Evolutionary conservation across 2,888 invertebrate genomes (phyloP).

Genomic region (Agriotes lineatus): DNA sequence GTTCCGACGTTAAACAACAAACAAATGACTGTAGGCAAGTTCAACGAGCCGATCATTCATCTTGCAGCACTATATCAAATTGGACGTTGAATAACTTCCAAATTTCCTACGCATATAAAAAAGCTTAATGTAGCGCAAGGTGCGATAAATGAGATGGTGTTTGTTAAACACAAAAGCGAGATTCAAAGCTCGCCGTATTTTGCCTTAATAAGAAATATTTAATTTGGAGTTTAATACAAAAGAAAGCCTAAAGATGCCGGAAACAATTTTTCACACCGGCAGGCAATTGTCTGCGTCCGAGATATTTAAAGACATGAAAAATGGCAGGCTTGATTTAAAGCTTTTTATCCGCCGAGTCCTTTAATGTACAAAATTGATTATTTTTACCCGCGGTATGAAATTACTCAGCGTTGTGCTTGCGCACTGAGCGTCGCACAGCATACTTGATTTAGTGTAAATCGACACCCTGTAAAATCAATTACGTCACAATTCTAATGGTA

Average conservation of each 20-base stretch:
- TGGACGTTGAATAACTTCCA: constrained; percentile 19
- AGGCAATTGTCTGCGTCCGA: constrained; percentile 23
- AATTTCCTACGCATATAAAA: not conserved
- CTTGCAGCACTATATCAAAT: constrained; percentile 15
- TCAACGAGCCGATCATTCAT: constrained; percentile 1
- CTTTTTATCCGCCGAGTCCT: constrained; percentile 10
- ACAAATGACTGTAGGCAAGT: not conserved
- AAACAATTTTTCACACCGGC: constrained; percentile 33
- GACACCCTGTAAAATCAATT: no score
- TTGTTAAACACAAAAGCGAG: constrained; percentile 15
- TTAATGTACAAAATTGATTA: constrained; percentile 23
- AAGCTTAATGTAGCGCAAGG: constrained; percentile 13
- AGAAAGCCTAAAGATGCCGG: constrained; percentile 28
- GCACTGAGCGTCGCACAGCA: no score
- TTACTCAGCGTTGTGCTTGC: no score
- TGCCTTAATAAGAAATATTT: constrained; percentile 33
- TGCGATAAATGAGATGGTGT: constrained; percentile 3
- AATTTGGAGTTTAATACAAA: constrained; percentile 21
- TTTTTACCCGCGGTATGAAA: no score
- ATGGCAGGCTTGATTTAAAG: constrained; percentile 22
- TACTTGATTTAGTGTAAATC: no score
- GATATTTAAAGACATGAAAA: constrained; percentile 32
- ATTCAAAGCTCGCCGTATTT: constrained; percentile 21
- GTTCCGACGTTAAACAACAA: no score
- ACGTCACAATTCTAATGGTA: no score